phyloP scores from a whole-genome alignment of 2,888 invertebrate species.

The Zygogramma bicolorata region DNA sequence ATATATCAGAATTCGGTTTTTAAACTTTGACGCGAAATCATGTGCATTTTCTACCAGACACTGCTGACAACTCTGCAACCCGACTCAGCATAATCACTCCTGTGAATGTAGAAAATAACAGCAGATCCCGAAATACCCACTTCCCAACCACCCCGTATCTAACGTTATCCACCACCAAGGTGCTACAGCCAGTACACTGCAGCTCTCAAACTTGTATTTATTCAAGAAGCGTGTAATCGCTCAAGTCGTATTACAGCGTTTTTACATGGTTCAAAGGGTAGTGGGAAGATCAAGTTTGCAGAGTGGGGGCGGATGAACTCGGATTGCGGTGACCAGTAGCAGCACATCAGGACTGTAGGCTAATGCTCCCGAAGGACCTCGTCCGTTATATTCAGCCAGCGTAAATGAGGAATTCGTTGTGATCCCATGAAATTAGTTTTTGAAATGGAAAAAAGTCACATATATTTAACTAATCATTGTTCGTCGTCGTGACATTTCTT shows the following conservation, averaged over 20 bases:
- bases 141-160: not conserved
- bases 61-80: too few species aligned
- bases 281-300: slow-evolving; percentile 7
- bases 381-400: not conserved
- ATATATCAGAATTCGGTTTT: too few species aligned
- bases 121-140: not conserved
- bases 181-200: not conserved
- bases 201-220: slow-evolving; percentile 1
- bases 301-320: slow-evolving; percentile 8
- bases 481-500: too few species aligned
- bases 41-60: too few species aligned
- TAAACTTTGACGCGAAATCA: too few species aligned
- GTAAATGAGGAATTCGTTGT: not conserved
- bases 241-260: slow-evolving; percentile 10
- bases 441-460: too few species aligned
- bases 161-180: slow-evolving; percentile 2
- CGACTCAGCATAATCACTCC: too few species aligned
- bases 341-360: slow-evolving; percentile 4
- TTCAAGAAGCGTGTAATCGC: slow-evolving; percentile 10
- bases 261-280: slow-evolving; percentile 11
- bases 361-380: slow-evolving; percentile 12
- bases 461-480: too few species aligned
- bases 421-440: too few species aligned
- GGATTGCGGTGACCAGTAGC: slow-evolving; percentile 8
- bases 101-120: too few species aligned